Evolutionary conservation across 92 coral and sea anemone genomes (phyloP), one percentile per base, ranked within the genome.

Genomic region (Epizoanthus illoricatus): DNA sequence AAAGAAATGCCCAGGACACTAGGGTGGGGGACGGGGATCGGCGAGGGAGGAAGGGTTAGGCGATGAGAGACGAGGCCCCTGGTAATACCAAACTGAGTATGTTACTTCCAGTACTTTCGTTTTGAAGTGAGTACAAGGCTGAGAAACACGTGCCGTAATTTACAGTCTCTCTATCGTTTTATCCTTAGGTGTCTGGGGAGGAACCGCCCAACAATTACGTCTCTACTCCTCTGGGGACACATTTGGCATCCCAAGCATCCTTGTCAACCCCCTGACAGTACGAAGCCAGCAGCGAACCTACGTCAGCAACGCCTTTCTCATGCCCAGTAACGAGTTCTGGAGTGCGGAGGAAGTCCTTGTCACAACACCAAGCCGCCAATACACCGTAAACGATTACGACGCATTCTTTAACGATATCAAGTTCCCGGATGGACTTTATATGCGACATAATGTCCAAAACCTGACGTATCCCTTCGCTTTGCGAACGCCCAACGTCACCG

Each of bases 311-410:
- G 85, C 84, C 24, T 93, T 68, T 71, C 76, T 93, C 85, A 84
- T 93, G 58, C 97, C 97, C 18, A 93, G 94, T 57, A 80, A 90
- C 10, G 97, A 93, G 80, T 74, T 93, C 39, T 93, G 97, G 97
- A 64, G 89, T 58, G 80, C 89, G 71, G 88, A 88, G 28, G 97
- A 90, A 67, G 84, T 93, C 21, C 79, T 93, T 71, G 90, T 87
- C 20, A 90, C 75, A 58, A 93, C 97, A 11, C 88, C 94, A 3
- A 56, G 73, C 56, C 94, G 94, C 9, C 76, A 56, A 0, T 93
- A 93, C 89, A 90, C 97, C 36, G 91, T 90, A 11, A 80, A 73
- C 23, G 87, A 93, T 76, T 88, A 80, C 65, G 88, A 88, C 56
- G 86, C 83, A 3, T 90, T 88, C 88, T 93, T 93, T 24, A 76